Base-by-base conservation (phyloP, 2,888 invertebrate species). In the Uropetala carovei region DNA sequence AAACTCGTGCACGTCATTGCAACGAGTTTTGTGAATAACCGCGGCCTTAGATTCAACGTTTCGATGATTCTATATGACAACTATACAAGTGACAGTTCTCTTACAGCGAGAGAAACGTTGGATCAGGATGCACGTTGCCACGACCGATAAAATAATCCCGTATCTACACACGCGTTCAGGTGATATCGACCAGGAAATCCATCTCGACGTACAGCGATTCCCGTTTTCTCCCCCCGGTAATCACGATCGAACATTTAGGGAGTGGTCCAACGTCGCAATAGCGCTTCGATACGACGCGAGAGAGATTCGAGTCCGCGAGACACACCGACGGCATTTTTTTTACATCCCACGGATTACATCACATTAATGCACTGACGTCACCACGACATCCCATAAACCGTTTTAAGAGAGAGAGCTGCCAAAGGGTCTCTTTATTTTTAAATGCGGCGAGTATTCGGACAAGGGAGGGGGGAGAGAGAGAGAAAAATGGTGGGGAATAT, bases 361-460 rank as follows among this genome's bases (percentile, higher is more conserved):
- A 60, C 16, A 75, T 75, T 10, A 75, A 13, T 4, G 60, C 16
- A 60, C 10, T 27, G 86, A 86, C 14, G 59, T 60, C 86, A 58
- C 59, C 22, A 59, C 58, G 27, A 57, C 18, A 57, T n/a, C 86
- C 43, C 58, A 86, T 86, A 86, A 86, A 59, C 59, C 27, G 27
- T 22, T 60, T 30, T 60, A 30, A 14, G 16, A 60, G 27, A 30
- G 43, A 82, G 30, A 30, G 60, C 58, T 27, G 59, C 16, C 86
- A 86, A 60, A 86, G 59, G 60, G 18, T 30, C 30, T 86, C 86
- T 27, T 30, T 13, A 86, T 60, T 75, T 75, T 27, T 27, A 68
- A 43, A 43, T 30, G 43, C 82, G 82, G 43, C 43, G 82, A 43
- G 13, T 18, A 64, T 18, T 16, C 14, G 14, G 43, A 11, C 43